Percentiles rank a stretch among this genome's conserved stretches.
Conservation (phyloP, 1,140 invertebrate species). For the Apolygus lucorum region DNA sequence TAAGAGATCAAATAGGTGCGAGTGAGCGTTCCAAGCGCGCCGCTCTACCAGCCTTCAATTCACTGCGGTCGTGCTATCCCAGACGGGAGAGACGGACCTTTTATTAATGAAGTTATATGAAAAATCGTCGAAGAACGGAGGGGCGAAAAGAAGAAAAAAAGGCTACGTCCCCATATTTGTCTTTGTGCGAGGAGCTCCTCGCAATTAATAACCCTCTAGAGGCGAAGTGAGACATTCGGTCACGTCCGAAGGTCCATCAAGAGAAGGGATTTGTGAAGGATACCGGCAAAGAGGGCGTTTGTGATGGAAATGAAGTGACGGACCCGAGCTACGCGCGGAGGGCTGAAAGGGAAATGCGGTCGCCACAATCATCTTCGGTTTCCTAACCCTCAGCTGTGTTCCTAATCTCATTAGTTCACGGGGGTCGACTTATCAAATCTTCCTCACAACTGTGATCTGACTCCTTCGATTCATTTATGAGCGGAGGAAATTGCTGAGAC, state of each 20-base stretch:
- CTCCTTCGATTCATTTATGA: no score
- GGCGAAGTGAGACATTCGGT: not conserved
- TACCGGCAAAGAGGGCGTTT: not conserved
- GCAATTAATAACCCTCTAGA: not conserved
- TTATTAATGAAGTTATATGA: not conserved
- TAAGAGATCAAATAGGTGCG: no score
- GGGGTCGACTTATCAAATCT: no score
- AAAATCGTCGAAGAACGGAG: not conserved
- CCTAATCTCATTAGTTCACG: no score
- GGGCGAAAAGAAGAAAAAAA: no score
- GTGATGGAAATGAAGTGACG: not conserved
- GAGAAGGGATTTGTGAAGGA: not conserved
- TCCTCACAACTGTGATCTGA: no score
- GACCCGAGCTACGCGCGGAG: not conserved
- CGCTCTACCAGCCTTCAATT: no score
- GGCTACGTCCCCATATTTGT: constrained; percentile 1
- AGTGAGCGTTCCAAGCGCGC: no score
- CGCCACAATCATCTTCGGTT: not conserved
- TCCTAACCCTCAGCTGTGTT: no score
- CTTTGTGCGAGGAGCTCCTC: not conserved
- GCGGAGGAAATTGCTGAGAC: no score
- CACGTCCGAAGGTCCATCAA: not conserved
- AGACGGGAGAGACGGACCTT: no score
- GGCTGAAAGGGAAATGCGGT: not conserved
- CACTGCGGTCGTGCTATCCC: no score